These are phyloP conservation scores for Ciconia stormi DNA, from an alignment of 2,113 vertebrate species.

Conservation along the genomic window DNA sequence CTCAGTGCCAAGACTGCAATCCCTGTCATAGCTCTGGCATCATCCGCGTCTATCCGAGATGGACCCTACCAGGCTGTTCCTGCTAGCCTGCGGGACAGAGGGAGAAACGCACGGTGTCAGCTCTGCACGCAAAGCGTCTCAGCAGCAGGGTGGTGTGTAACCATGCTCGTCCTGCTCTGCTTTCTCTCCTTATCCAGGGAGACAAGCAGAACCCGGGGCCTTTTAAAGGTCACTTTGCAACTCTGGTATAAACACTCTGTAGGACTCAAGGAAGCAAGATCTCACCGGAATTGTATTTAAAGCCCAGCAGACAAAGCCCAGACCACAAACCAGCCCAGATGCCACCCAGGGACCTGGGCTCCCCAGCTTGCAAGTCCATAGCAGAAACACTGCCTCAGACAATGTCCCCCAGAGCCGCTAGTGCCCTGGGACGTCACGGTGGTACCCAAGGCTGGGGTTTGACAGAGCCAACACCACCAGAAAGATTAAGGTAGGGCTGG, in stretches of 20 bases:
- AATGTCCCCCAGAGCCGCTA: accelerated
- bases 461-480: background rate
- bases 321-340: background rate
- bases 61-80: conserved; percentile 71
- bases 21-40: conserved; percentile 84
- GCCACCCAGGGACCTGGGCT: background rate
- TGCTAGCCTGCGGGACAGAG: conserved; percentile 53
- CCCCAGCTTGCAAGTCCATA: background rate
- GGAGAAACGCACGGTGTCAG: background rate
- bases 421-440: background rate
- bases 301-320: background rate
- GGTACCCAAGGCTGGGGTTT: background rate
- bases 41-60: conserved; percentile 72
- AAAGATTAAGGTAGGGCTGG: background rate
- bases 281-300: background rate
- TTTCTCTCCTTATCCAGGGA: background rate
- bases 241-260: background rate
- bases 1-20: conserved; percentile 78
- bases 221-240: background rate
- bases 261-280: background rate
- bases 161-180: background rate
- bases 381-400: background rate
- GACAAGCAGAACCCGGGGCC: background rate
- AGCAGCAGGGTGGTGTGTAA: background rate
- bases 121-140: background rate